Base-by-base conservation (phyloP, 2,888 invertebrate species). In the Hedychridium roseum region DNA sequence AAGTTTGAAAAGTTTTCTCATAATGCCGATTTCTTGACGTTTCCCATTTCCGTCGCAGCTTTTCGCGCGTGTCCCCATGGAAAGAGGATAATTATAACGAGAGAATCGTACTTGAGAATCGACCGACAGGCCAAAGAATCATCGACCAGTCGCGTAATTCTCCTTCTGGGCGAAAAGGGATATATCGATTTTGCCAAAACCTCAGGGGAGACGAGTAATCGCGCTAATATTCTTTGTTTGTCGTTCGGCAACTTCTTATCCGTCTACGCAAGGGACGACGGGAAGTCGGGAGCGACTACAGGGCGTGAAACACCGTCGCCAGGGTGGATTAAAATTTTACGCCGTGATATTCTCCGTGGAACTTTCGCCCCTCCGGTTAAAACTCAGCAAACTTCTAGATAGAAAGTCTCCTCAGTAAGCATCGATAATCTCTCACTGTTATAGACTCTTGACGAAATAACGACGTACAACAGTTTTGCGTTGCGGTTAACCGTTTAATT, bases 151-250 rank as follows among this genome's bases (percentile, higher is more conserved):
- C n/a, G n/a, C n/a, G n/a, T n/a, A n/a, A n/a, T n/a, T n/a, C n/a
- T n/a, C n/a, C n/a, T n/a, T n/a, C n/a, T n/a, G n/a, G n/a, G n/a
- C n/a, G n/a, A n/a, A n/a, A n/a, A n/a, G n/a, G n/a, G n/a, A n/a
- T n/a, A n/a, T n/a, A n/a, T n/a, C n/a, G n/a, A n/a, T n/a, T n/a
- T n/a, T n/a, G 12, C 23, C 34, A 16, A 42, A 42, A 36, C 61
- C 28, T 16, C 45, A 36, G 34, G 21, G 14, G 36, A 38, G 26
- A 12, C 48, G 37, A 44, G n/a, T 62, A 60, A 60, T 62, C 54
- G 44, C 23, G 60, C 57, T 54, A 64, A 62, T 62, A 64, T 64
- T 54, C 60, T 53, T 64, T 64, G 62, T 64, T 62, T 57, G 43
- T 54, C 57, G 42, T 54, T 64, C 57, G 39, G 54, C 50, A 50